Percentiles rank a stretch among this genome's conserved stretches.
These are phyloP conservation scores for Dicentrarchus labrax DNA, from an alignment of 2,113 vertebrate species.

Conservation along the genomic window DNA sequence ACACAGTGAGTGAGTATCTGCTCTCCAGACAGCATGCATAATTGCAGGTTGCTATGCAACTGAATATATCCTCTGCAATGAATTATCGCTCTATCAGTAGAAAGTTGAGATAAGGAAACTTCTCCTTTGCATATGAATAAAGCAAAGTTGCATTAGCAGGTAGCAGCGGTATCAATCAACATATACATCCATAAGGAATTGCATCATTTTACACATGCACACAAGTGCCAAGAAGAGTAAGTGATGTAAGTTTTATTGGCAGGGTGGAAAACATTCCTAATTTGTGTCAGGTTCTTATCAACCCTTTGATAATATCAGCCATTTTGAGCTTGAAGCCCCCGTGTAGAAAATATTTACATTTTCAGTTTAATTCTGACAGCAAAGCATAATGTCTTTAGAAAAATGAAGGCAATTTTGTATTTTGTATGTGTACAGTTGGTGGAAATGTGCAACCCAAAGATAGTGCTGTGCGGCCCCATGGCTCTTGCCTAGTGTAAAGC, in stretches of 20 bases:
- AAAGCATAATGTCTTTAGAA: neutral
- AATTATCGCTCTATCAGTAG: constrained; percentile 75
- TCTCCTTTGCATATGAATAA: constrained; percentile 77
- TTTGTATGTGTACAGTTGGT: too few relatives aligned
- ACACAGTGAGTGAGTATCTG: constrained; percentile 57
- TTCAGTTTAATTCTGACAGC: neutral
- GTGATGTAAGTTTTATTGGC: neutral
- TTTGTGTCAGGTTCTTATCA: constrained; percentile 2
- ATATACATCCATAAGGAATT: neutral
- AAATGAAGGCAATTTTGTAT: neutral
- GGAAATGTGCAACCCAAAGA: neutral
- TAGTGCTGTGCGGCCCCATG: neutral
- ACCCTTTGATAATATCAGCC: neutral
- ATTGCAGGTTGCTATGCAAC: constrained; percentile 85
- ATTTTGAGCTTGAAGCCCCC: neutral
- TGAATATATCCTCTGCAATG: constrained; percentile 71
- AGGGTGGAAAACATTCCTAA: neutral
- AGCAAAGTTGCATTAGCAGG: constrained; percentile 40
- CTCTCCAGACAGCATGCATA: constrained; percentile 74
- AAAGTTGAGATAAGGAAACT: constrained; percentile 74
- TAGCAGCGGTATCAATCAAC: constrained; percentile 49
- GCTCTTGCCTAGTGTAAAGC: neutral
- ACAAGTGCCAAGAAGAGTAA: neutral
- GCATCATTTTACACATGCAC: constrained; percentile 15
- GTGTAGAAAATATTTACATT: neutral